These are phyloP conservation scores for Oceanites oceanicus DNA, from an alignment of 2,113 vertebrate species.

Conservation along the genomic window DNA sequence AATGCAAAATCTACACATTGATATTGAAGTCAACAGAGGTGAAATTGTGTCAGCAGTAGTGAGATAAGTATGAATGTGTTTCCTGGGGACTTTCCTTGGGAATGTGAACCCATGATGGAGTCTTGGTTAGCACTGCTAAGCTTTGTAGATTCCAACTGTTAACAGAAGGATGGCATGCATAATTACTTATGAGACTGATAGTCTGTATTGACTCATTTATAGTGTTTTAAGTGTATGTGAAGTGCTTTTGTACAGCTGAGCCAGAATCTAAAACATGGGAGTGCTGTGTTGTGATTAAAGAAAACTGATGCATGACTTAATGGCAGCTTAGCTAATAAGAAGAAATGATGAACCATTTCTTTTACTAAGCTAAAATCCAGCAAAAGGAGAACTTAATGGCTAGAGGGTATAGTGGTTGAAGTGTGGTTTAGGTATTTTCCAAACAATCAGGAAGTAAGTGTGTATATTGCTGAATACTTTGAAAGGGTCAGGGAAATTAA, in stretches of 20 bases:
- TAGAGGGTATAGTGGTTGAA: not conserved
- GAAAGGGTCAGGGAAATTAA: not conserved
- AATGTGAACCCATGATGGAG: no score
- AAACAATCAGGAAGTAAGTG: not conserved
- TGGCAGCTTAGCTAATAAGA: not conserved
- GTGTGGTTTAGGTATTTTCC: not conserved
- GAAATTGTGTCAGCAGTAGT: not conserved
- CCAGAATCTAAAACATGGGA: not conserved
- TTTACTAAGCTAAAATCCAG: not conserved
- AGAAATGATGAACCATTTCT: not conserved
- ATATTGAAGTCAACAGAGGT: not conserved
- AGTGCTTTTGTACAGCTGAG: slow-evolving; percentile 6
- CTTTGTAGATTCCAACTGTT: not conserved
- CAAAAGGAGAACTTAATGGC: not conserved
- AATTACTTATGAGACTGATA: not conserved
- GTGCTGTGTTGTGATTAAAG: not conserved
- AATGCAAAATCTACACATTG: not conserved
- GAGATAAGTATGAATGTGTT: not conserved
- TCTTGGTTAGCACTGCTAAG: not conserved
- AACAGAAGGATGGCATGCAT: not conserved
- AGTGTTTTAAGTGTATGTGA: slow-evolving; percentile 2
- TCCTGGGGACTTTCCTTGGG: not conserved
- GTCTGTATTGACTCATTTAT: not conserved
- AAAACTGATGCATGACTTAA: not conserved
- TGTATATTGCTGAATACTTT: not conserved